Base-by-base conservation (phyloP, 2,797 vertebrate genomes). In the Selene dorsalis region DNA sequence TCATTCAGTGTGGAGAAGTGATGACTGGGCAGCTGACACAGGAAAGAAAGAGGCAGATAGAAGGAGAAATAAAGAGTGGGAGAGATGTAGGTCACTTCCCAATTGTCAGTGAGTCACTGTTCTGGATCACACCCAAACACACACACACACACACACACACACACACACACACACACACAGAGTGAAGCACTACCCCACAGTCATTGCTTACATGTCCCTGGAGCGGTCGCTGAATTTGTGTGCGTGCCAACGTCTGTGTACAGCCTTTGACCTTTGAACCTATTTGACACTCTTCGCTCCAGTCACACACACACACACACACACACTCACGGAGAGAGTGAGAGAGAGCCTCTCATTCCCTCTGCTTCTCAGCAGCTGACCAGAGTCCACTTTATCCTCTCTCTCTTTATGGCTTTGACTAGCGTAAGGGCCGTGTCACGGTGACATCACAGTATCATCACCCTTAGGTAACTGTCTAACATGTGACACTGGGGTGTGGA, bases 1-100 rank as follows among this genome's bases (percentile, higher is more conserved):
- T 92, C 90, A 92, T 86, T 90, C 87, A 86, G 89, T 89, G 76
- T 57, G 4, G 64, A 87, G 87, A 91, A 91, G 80, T 91, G 90
- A 92, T 93, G 91, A 93, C 90, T 88, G 87, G 87, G 88, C 92
- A 92, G 90, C 91, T 92, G 89, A 91, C 89, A 92, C 90, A 86
- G 84, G 79, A 88, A 88, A 88, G 85, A 93, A 90, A 91, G 87
- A 89, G 80, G 74, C 78, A 87, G 89, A 89, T 88, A 89, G 84
- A 82, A 80, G 82, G 79, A 85, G 80, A 78, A 88, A 87, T 84
- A 88, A 86, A 87, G 73, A 86, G 75, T 73, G 85, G 74, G 82
- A 80, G 84, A 88, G 89, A 91, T 91, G 82, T 90, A 92, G 90
- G 91, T 92, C 89, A 93, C 86, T 89, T 91, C 92, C 92, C 91